Percentiles rank a stretch among this genome's conserved stretches.
Conservation (phyloP, 2,113 vertebrate genomes). For the Nyctereutes procyonoides region DNA sequence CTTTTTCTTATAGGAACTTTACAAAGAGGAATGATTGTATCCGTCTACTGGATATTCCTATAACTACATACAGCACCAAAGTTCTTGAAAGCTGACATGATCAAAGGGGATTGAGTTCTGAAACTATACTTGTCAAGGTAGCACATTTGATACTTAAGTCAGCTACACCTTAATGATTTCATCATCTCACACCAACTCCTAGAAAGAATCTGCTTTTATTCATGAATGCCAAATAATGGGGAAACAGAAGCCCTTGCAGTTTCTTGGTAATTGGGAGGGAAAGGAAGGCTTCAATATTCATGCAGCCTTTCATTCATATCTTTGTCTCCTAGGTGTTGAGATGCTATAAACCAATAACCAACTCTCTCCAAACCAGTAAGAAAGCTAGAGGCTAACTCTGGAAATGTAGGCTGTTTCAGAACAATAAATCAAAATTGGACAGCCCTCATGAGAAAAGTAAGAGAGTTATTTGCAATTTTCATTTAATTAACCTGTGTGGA, state of each 20-base stretch:
- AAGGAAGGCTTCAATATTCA: not conserved
- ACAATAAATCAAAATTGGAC: not conserved
- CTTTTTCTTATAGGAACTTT: constrained; percentile 21
- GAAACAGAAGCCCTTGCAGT: not conserved
- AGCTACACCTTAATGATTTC: not conserved
- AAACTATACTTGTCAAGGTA: not conserved
- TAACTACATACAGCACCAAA: not conserved
- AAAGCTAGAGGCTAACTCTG: not conserved
- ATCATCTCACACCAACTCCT: constrained; percentile 26
- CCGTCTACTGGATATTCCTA: constrained; percentile 14
- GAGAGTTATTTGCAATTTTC: not conserved
- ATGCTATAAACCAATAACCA: not conserved
- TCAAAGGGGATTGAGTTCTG: constrained; percentile 28
- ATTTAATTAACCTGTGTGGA: constrained; percentile 5
- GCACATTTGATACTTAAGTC: constrained; percentile 13
- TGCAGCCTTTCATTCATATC: constrained; percentile 3
- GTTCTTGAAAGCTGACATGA: constrained; percentile 25
- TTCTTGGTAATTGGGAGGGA: constrained; percentile 24
- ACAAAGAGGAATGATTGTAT: constrained; percentile 26
- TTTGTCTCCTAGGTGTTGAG: not conserved
- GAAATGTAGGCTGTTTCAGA: not conserved
- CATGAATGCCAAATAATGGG: not conserved
- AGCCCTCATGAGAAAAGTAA: not conserved
- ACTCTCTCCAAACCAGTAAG: not conserved
- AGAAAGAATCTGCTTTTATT: not conserved